Evolutionary conservation across 2,113 vertebrate genomes (phyloP).

Genomic region (Mesoclemmys tuberculata): DNA sequence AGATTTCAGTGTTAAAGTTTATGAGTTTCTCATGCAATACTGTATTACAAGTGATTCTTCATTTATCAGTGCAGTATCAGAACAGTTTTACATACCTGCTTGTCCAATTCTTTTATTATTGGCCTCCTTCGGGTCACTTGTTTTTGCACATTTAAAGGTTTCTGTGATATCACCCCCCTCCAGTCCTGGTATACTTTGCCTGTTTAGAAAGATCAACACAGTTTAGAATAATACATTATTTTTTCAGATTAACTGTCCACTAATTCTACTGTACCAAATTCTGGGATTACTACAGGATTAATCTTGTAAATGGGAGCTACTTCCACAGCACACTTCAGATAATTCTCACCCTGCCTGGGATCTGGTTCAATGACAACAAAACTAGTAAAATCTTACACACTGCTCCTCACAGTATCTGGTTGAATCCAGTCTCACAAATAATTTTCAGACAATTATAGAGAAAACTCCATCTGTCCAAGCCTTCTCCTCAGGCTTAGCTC

Average conservation of each 20-base stretch:
- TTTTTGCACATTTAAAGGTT: background rate
- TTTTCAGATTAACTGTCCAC: constrained; percentile 20
- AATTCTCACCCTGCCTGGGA: background rate
- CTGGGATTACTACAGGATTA: background rate
- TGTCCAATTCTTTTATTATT: background rate
- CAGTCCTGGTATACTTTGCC: constrained; percentile 33
- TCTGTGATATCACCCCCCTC: constrained; percentile 33
- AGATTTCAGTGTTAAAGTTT: background rate
- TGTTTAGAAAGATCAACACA: constrained; percentile 30
- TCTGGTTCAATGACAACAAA: background rate
- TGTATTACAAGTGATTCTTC: background rate
- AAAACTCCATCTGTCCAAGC: background rate
- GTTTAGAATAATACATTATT: constrained; percentile 34
- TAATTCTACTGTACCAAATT: background rate
- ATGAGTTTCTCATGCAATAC: background rate
- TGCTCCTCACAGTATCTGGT: background rate
- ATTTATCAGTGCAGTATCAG: background rate
- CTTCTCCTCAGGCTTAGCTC: background rate
- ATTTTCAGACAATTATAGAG: background rate
- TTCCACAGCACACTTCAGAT: background rate
- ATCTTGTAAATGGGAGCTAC: background rate
- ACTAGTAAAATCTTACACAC: background rate
- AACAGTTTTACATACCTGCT: background rate
- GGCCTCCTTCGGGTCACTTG: background rate
- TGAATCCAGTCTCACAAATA: background rate